These are phyloP conservation scores for Apolygus lucorum DNA, from an alignment of 1,140 invertebrate genomes.

Conservation along the genomic window DNA sequence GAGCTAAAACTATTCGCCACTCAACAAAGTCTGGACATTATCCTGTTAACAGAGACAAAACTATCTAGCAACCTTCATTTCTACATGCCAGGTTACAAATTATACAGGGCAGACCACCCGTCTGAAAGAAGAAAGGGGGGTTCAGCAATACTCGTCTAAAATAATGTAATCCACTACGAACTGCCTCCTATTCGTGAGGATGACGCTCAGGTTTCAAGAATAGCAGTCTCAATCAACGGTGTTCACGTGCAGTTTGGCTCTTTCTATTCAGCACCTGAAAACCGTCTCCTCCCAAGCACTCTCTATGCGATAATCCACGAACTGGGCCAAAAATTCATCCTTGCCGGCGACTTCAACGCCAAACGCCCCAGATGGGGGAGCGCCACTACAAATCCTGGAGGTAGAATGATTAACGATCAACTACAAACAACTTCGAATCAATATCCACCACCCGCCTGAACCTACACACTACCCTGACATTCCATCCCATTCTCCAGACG, in stretches of 20 bases:
- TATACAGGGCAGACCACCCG: background rate
- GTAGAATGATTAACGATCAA: background rate
- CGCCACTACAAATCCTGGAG: background rate
- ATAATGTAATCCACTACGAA: background rate
- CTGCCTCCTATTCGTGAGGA: background rate
- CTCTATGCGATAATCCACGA: background rate
- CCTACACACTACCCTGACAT: conserved; percentile 4
- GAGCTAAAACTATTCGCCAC: too few species aligned
- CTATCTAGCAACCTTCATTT: background rate
- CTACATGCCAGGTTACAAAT: conserved; percentile 1
- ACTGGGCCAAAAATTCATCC: background rate
- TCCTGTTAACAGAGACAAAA: background rate
- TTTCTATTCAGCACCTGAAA: background rate
- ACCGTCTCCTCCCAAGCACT: background rate
- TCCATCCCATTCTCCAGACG: too few species aligned
- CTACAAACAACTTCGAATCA: background rate
- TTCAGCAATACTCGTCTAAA: background rate
- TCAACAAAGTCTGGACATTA: background rate
- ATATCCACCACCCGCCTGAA: background rate
- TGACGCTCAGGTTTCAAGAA: background rate
- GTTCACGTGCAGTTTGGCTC: too few species aligned
- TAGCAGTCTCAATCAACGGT: background rate
- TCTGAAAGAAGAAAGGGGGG: background rate
- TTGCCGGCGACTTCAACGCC: background rate
- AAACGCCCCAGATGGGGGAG: background rate